A percentile compares a stretch with the other conserved stretches of the same genome.
phyloP scores from a whole-genome alignment of 1,140 invertebrate genomes.

The Galleria mellonella region DNA sequence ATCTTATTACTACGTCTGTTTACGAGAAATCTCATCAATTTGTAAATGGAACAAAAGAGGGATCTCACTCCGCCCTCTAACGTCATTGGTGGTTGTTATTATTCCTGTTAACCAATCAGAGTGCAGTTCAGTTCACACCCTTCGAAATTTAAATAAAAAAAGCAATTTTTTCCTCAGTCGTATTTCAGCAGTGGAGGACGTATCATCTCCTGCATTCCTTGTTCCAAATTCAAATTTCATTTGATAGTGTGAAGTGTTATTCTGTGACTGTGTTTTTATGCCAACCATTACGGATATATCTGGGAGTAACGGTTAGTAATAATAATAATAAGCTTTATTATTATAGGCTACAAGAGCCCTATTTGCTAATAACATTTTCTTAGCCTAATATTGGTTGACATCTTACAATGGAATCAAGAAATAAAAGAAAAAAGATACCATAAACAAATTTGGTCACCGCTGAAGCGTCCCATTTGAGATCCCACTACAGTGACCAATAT shows the following conservation, averaged over 20 bases:
- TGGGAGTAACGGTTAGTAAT: slow-evolving; percentile 26
- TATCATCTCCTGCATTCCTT: slow-evolving; percentile 6
- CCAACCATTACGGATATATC: slow-evolving; percentile 41
- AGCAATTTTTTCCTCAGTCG: slow-evolving; percentile 34
- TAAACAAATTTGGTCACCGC: too few relatives aligned
- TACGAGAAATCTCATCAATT: too few relatives aligned
- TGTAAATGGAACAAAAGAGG: too few relatives aligned
- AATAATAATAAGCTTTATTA: not conserved
- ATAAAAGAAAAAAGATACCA: too few relatives aligned
- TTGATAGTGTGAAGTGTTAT: too few relatives aligned
- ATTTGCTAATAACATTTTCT: too few relatives aligned
- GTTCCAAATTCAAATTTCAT: slow-evolving; percentile 1
- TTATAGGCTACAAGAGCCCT: too few relatives aligned
- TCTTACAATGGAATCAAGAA: too few relatives aligned
- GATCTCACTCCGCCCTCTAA: not conserved
- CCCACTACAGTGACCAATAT: too few relatives aligned
- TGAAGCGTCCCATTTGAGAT: too few relatives aligned
- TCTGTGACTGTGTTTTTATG: slow-evolving; percentile 31
- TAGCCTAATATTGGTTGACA: too few relatives aligned
- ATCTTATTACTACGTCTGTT: too few relatives aligned
- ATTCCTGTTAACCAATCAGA: not conserved
- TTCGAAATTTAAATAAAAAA: slow-evolving; percentile 15
- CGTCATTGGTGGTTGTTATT: not conserved
- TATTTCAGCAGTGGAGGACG: slow-evolving; percentile 2
- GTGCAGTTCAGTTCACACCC: not conserved